phyloP scores from a whole-genome alignment of 2,797 vertebrate species.

The Parauchenoglanis punctatus region DNA sequence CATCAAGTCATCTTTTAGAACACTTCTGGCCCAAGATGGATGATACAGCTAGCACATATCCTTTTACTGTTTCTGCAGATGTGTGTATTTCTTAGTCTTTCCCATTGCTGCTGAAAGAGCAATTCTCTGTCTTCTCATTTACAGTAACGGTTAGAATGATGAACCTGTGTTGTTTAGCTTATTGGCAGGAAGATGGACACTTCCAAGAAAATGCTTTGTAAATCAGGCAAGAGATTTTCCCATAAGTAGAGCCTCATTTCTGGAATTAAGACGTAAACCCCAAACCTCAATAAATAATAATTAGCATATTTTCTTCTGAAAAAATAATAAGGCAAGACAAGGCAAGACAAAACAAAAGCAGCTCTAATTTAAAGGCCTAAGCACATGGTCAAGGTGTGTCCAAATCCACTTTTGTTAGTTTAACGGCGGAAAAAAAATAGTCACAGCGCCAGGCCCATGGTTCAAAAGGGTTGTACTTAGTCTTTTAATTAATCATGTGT shows the following conservation, averaged over 20 bases:
- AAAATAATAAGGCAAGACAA: not conserved
- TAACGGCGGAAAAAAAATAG: no score
- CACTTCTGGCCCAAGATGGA: not conserved
- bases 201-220: conserved; percentile 46
- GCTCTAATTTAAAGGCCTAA: no score
- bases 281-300: not conserved
- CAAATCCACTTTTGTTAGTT: no score
- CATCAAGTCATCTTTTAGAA: conserved; percentile 29
- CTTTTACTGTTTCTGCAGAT: conserved; percentile 25
- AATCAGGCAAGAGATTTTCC: conserved; percentile 45
- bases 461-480: no score
- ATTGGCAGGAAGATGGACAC: conserved; percentile 42
- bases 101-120: conserved; percentile 50
- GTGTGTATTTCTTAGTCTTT: conserved; percentile 35
- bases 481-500: no score
- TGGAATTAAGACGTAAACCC: conserved; percentile 20
- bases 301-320: conserved; percentile 9
- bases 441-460: no score
- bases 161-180: conserved; percentile 51
- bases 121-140: conserved; percentile 45
- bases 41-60: conserved; percentile 1
- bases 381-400: no score
- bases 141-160: conserved; percentile 53
- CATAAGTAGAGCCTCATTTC: conserved; percentile 34
- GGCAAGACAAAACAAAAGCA: not conserved